Conservation (phyloP, 2,113 vertebrate genomes). For the Urocolius indicus region DNA sequence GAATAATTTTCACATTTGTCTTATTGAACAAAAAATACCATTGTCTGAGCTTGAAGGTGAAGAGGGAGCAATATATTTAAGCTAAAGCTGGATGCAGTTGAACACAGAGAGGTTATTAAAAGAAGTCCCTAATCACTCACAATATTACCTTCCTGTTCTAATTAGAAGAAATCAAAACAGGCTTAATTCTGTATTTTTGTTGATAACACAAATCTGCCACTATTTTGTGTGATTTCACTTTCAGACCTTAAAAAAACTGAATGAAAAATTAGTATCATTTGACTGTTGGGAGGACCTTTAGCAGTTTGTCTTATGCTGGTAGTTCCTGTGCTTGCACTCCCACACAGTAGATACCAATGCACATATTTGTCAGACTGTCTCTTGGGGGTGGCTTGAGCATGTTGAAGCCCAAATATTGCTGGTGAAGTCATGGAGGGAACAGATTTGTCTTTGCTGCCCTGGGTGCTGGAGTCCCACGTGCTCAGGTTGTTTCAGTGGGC, state of each 20-base stretch:
- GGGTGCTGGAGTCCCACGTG: accelerated
- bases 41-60: neutral
- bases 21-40: neutral
- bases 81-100: neutral
- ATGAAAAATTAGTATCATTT: neutral
- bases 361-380: accelerated
- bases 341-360: neutral
- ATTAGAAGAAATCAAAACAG: neutral
- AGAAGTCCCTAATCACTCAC: accelerated
- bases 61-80: neutral
- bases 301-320: neutral
- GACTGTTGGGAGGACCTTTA: neutral
- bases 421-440: neutral
- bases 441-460: neutral
- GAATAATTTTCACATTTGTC: constrained; percentile 12
- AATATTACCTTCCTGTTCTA: neutral
- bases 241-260: neutral
- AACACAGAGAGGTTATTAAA: neutral
- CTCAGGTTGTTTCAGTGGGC: neutral
- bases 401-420: accelerated
- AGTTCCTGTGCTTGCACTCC: neutral
- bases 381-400: neutral
- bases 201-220: neutral
- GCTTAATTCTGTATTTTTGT: neutral
- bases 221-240: neutral